Base-by-base conservation (phyloP, 2,888 invertebrate species). In the Agriotes lineatus region DNA sequence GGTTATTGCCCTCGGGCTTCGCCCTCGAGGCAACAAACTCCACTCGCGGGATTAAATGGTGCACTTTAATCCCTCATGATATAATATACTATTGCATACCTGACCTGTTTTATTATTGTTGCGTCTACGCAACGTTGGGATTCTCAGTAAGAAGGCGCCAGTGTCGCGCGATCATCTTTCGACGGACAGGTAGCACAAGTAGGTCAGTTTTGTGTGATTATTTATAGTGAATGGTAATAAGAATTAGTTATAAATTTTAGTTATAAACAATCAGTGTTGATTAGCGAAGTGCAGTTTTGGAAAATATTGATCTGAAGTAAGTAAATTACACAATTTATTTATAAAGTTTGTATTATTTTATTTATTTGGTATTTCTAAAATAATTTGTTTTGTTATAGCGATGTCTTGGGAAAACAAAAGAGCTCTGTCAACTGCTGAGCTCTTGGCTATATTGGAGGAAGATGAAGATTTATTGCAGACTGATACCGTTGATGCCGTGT, bases 401-500 rank as follows among this genome's bases (percentile, higher is more conserved):
- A 54, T 54, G 54, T 33, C 16, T 54, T 54, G 45, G 45, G 39
- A 57, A 45, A 48, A 20, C 5, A 19, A 1, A 20, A 44, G 57
- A 57, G 35, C 57, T 1, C 25, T 64, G 16, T 45, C 57, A 10
- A 56, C 48, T 64, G 45, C 18, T 39, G 64, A 64, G 37, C 19
- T 64, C 12, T n/a, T 57, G 30, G 56, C 57, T 45, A 3, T 57
- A 18, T 58, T 64, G 44, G 48, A 64, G 14, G 57, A 64, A 9
- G 63, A 63, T 22, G 50, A 62, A 30, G 20, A 54, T 33, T 54
- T 33, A 54, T 4, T 33, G 3, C 9, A 35, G 2, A 18, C 10
- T 39, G 20, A 57, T 57, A 3, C 7, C 44, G 25, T 64, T 45
- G 57, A 57, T 20, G 56, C 64, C 20, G 25, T 64, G 14, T 57